phyloP scores from a whole-genome alignment of 2,113 vertebrate genomes.

The Bucco capensis region DNA sequence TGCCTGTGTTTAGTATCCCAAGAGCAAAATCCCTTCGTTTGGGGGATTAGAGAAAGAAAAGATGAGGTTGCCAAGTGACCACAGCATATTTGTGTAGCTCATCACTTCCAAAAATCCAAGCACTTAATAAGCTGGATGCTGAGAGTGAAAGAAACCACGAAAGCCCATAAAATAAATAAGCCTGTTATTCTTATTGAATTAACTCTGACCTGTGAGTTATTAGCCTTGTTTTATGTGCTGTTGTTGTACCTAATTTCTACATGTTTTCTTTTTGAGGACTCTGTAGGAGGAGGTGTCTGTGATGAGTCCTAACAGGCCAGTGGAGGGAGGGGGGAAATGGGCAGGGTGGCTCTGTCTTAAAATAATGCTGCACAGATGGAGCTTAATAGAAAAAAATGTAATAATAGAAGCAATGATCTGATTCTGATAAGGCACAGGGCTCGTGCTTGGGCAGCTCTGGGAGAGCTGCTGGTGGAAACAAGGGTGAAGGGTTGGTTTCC shows the following conservation, averaged over 20 bases:
- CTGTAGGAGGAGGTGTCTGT: neutral
- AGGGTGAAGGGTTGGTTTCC: neutral
- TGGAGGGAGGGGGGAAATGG: neutral
- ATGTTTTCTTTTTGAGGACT: constrained; percentile 19
- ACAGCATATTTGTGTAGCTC: constrained; percentile 32
- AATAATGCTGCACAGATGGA: constrained; percentile 15
- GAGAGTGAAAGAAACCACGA: constrained; percentile 39
- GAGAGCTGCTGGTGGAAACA: neutral
- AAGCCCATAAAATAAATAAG: constrained; percentile 44
- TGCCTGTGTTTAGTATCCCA: neutral
- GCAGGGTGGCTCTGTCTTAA: neutral
- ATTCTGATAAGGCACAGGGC: neutral
- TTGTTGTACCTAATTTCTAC: constrained; percentile 43
- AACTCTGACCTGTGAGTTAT: constrained; percentile 17
- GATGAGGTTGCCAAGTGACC: constrained; percentile 24
- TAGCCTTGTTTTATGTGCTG: constrained; percentile 16
- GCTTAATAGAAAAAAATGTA: neutral
- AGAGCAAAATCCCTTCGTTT: neutral
- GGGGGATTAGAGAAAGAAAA: neutral
- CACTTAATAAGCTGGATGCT: neutral
- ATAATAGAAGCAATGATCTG: constrained; percentile 3
- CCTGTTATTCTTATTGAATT: constrained; percentile 4
- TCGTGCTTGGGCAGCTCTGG: neutral
- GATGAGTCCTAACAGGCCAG: constrained; percentile 16
- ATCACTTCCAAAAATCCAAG: constrained; percentile 29